phyloP scores from a whole-genome alignment of 2,113 vertebrate species.

The Saccopteryx bilineata region DNA sequence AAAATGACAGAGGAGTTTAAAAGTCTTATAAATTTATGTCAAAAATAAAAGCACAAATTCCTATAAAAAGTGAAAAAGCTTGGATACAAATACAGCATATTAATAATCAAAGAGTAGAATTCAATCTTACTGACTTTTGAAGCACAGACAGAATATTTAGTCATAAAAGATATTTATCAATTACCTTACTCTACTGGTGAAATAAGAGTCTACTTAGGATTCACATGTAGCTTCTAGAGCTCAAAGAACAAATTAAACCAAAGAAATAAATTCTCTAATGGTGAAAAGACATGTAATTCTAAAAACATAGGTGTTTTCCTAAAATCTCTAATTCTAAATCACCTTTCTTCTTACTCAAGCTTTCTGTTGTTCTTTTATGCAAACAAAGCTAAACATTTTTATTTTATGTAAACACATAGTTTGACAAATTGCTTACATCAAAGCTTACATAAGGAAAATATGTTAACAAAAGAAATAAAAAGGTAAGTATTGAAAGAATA shows the following conservation, averaged over 20 bases:
- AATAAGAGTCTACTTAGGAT: neutral
- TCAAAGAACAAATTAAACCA: slow-evolving; percentile 30
- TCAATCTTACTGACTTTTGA: neutral
- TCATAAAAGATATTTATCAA: slow-evolving; percentile 3
- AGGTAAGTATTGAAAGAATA: neutral
- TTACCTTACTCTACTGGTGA: neutral
- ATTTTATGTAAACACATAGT: neutral
- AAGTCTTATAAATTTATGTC: neutral
- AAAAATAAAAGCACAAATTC: neutral
- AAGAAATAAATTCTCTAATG: neutral
- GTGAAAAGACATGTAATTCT: slow-evolving; percentile 14
- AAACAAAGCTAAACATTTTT: slow-evolving; percentile 45
- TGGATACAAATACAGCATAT: neutral
- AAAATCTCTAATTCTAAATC: neutral
- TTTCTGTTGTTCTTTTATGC: slow-evolving; percentile 13
- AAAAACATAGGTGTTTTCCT: slow-evolving; percentile 1
- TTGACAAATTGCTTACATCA: neutral
- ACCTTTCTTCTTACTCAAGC: neutral
- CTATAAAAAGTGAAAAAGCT: neutral
- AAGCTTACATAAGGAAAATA: neutral
- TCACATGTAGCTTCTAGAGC: neutral
- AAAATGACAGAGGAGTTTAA: slow-evolving; percentile 40
- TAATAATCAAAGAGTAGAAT: neutral
- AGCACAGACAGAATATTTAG: neutral
- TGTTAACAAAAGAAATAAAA: neutral